Base-by-base conservation (phyloP, 2,113 vertebrate species). In the Pleuronectes platessa region DNA sequence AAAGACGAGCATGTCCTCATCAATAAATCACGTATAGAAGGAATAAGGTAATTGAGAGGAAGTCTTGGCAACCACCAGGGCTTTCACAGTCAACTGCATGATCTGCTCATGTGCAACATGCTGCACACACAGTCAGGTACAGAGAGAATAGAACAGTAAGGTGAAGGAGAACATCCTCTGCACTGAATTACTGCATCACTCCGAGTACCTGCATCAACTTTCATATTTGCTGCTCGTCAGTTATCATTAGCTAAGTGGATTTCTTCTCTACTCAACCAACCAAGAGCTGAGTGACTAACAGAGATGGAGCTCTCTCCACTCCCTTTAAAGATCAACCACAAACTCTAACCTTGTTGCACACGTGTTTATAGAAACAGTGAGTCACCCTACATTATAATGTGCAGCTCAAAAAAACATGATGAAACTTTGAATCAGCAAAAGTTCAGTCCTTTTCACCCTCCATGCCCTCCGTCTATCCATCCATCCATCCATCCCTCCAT, bases 1-100 rank as follows among this genome's bases (percentile, higher is more conserved):
- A 58, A 63, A 31, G 40, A 59, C 15, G 67, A 68, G 70, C 31
- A 80, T 42, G 24, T 27, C 64, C 54, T 82, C 84, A 89, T 91
- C 49, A 85, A 88, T 89, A 89, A 89, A 68, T 77, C n/a, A 89
- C 11, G 1, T 1, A 18, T 0, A 51, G 55, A 76, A 18, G 53
- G 17, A n/a, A 75, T 2, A n/a, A 40, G 31, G 71, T 71, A 81
- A 73, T 40, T n/a, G 56, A 82, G 72, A 78, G 73, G 77, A 75
- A 68, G 74, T 54, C 51, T 9, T 55, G 60, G 40, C 26, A n/a
- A 18, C 56, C 12, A 8, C 2, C 27, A 40, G 26, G 37, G 37
- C 21, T 18, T 18, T 51, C 47, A 51, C 17, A 51, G 47, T 15
- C 47, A 51, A 51, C 15, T 51, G 47, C 40, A 18, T 51, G 47